These are phyloP conservation scores for Rhinoraja longicauda DNA, from an alignment of 2,797 vertebrate genomes.

Conservation along the genomic window DNA sequence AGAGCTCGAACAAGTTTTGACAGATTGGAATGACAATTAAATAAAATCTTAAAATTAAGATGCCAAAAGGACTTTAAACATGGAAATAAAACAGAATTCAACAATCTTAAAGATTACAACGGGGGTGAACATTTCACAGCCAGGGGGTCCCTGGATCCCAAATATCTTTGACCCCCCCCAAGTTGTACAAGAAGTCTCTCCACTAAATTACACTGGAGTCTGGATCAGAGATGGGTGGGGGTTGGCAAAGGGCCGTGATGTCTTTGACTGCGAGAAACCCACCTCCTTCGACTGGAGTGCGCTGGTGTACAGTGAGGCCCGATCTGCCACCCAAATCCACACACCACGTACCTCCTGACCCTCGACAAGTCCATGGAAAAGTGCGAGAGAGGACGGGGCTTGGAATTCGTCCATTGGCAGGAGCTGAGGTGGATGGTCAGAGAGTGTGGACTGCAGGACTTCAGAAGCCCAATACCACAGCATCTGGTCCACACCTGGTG, in stretches of 20 bases:
- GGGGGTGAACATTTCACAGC: neutral
- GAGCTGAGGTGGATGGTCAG: no score
- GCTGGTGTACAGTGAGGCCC: neutral
- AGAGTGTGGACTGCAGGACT: no score
- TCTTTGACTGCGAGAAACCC: neutral
- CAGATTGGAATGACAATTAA: constrained; percentile 11
- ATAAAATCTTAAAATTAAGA: constrained; percentile 34
- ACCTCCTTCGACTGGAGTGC: neutral
- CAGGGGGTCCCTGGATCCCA: neutral
- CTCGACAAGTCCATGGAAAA: no score
- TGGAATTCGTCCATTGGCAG: no score
- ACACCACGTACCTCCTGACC: neutral
- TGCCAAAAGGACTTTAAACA: neutral
- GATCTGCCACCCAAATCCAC: neutral
- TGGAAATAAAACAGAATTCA: constrained; percentile 8
- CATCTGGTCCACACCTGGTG: no score
- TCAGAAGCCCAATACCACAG: no score
- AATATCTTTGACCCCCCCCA: neutral
- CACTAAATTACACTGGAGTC: neutral
- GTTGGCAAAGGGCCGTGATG: neutral
- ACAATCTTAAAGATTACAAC: neutral
- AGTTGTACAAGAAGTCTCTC: no score
- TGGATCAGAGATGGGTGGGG: neutral
- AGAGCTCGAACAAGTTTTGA: constrained; percentile 1
- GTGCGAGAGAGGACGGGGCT: no score